Conservation (phyloP, 2,113 vertebrate genomes). For the Pterocles gutturalis region DNA sequence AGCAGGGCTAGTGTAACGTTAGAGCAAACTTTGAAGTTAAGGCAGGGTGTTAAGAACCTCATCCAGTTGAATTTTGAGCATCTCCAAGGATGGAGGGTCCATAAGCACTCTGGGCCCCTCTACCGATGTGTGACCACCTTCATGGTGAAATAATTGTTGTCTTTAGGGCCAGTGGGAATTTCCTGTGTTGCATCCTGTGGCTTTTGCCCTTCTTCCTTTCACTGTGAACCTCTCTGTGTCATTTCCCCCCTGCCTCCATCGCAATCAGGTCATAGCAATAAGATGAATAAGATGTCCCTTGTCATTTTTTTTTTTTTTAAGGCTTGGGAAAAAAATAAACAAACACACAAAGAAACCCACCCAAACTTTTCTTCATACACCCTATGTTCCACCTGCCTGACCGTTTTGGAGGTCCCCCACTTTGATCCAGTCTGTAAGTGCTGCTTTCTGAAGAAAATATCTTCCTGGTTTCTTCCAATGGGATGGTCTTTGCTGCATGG, state of each 20-base stretch:
- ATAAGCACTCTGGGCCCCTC: rapidly evolving
- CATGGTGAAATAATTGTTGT: background rate
- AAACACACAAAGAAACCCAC: background rate
- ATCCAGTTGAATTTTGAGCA: background rate
- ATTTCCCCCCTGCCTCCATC: background rate
- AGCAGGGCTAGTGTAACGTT: background rate
- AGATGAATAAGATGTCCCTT: too few relatives aligned
- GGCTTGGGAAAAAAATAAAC: background rate
- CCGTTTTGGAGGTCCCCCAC: background rate
- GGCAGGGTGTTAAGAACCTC: background rate
- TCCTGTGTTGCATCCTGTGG: background rate
- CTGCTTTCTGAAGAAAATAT: background rate
- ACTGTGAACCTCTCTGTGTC: background rate
- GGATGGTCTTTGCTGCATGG: background rate
- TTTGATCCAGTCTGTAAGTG: background rate
- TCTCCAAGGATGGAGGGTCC: background rate
- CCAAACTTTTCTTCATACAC: background rate
- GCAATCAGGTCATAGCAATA: background rate
- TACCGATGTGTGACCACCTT: background rate
- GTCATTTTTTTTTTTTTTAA: background rate
- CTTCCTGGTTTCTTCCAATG: background rate
- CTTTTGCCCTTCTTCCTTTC: background rate
- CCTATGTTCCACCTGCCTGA: background rate
- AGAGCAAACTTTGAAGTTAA: background rate
- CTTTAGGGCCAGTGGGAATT: background rate